Evolutionary conservation across 1,140 invertebrate species (phyloP), one percentile per base, ranked within the genome.

Genomic region (Trichonephila clavata): DNA sequence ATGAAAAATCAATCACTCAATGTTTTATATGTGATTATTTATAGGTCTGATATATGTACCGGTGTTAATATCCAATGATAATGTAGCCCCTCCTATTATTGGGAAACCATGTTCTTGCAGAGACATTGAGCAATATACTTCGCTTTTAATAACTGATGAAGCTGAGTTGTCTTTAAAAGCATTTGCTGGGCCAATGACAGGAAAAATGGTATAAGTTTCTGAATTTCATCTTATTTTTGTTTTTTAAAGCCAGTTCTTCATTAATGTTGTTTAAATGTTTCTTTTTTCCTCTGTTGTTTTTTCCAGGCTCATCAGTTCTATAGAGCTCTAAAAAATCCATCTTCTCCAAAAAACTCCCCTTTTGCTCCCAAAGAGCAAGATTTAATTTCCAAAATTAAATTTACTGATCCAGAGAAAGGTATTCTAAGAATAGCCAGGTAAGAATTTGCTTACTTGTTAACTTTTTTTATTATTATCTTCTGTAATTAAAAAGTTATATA

Each of bases 151-250:
- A 14, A 50, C 57, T 59, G n/a, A n/a, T n/a, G 97, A 96, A 95
- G 97, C 97, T 65, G 96, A 97, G 84, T 94, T 97, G 84, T 97
- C 97, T 96, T 97, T 98, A 93, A 97, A 97, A 94, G 98, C 98
- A 6, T 97, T 97, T 96, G 98, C 98, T 27, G 98, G 98, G 18
- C 98, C 98, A 59, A 98, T 98, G 98, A 96, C 97, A 14, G 97
- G 97, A 93, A 96, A 96, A 4, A 96, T 97, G 94, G 71, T 77
- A 77, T 18, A 50, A 10, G 18, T 18, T 20, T 7, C 0, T 77
- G 8, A 50, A 50, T 21, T 63, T 63, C 14, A 63, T 20, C 21
- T 63, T 18, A 63, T 63, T 21, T 63, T 63, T 63, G 6, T 63
- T 20, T 21, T 63, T 20, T 20, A 20, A 63, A 63, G 2, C 21